Evolutionary conservation across 2,888 invertebrate genomes (phyloP).

Genomic region (Nomada goodeniana): DNA sequence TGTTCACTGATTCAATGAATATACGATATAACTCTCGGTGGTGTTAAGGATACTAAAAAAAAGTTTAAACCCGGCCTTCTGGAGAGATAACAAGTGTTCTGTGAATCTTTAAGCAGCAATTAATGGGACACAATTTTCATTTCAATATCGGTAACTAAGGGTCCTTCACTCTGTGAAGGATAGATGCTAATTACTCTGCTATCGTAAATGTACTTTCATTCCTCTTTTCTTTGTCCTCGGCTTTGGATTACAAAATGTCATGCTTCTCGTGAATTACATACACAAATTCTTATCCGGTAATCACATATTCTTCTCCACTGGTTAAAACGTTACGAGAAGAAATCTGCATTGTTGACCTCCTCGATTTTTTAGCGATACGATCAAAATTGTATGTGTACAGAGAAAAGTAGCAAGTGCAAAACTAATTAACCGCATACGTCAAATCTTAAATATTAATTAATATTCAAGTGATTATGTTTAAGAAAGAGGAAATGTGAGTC

Average conservation of each 20-base stretch:
- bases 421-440: neutral
- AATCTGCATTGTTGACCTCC: neutral
- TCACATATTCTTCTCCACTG: neutral
- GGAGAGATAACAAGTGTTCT: slow-evolving; percentile 5
- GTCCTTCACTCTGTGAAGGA: too few relatives aligned
- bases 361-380: neutral
- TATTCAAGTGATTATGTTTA: slow-evolving; percentile 16
- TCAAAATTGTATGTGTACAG: neutral
- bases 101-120: neutral
- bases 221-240: neutral
- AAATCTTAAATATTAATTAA: neutral
- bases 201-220: neutral
- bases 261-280: neutral
- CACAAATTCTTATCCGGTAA: neutral
- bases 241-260: neutral
- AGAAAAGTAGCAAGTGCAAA: neutral
- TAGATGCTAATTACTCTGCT: neutral
- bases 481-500: neutral
- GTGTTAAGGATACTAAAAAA: neutral
- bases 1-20: neutral
- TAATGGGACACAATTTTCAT: neutral
- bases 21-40: neutral
- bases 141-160: neutral
- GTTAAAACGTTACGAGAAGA: neutral
- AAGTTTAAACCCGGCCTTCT: neutral